phyloP scores from a whole-genome alignment of 2,888 invertebrate genomes.

The Amphiduros pacificus region DNA sequence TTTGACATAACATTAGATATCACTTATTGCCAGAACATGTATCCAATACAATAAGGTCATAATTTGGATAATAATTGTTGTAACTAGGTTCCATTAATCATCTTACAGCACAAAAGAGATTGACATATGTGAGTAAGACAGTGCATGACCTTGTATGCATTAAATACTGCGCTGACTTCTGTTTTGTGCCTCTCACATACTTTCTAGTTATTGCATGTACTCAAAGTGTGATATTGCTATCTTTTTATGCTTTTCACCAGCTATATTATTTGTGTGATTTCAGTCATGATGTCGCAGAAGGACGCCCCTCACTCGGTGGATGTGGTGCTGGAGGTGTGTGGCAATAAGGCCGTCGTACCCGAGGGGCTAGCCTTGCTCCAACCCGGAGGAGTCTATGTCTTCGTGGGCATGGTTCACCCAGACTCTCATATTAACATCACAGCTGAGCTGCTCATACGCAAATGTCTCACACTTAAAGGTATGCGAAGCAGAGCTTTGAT shows the following conservation, averaged over 20 bases:
- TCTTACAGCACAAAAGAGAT: no score
- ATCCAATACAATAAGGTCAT: no score
- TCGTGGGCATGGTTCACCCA: conserved; percentile 28
- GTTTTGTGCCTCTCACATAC: neutral
- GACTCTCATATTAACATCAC: conserved; percentile 23
- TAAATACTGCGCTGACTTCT: no score
- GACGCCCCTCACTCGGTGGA: conserved; percentile 14
- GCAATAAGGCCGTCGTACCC: conserved; percentile 12
- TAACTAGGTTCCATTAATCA: no score
- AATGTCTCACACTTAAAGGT: conserved; percentile 26
- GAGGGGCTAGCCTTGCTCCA: conserved; percentile 20
- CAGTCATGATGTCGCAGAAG: neutral
- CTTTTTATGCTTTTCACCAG: neutral
- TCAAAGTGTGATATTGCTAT: neutral
- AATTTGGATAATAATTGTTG: no score
- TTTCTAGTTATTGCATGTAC: neutral
- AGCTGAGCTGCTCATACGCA: conserved; percentile 25
- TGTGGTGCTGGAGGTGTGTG: conserved; percentile 28
- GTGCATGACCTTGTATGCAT: no score
- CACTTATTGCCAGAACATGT: no score
- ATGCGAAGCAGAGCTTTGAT: neutral
- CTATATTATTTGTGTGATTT: neutral
- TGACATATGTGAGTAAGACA: no score
- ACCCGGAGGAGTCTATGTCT: conserved; percentile 25
- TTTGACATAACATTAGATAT: no score